Percentiles rank a stretch among this genome's conserved stretches.
Conservation (phyloP, 2,888 invertebrate genomes). For the Agrotis puta region DNA sequence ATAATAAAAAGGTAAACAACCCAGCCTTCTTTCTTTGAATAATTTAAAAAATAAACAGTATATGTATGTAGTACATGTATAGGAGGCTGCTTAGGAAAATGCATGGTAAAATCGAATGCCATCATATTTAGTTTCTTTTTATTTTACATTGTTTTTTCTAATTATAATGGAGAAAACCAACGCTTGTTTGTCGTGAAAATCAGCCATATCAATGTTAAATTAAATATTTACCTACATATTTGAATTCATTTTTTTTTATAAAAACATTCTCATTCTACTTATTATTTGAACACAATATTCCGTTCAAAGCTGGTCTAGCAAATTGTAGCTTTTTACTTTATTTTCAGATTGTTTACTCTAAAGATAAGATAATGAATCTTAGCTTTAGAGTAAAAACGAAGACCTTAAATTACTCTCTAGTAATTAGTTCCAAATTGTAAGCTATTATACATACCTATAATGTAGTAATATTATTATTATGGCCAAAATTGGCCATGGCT, state of each 20-base stretch:
- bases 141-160: neutral
- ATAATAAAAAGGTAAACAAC: neutral
- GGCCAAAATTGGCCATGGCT: too few species aligned
- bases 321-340: neutral
- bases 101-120: neutral
- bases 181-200: neutral
- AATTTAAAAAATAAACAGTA: neutral
- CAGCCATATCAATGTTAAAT: neutral
- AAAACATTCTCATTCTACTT: too few species aligned
- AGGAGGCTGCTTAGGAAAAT: neutral
- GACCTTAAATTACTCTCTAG: too few species aligned
- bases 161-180: neutral
- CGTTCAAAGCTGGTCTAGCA: neutral
- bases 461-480: too few species aligned
- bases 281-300: neutral
- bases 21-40: too few species aligned
- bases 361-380: too few species aligned
- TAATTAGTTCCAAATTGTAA: too few species aligned
- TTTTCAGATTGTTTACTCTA: neutral
- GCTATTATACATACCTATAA: too few species aligned
- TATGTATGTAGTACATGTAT: too few species aligned
- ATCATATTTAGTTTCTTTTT: neutral
- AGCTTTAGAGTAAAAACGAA: too few species aligned
- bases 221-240: neutral
- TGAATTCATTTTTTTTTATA: neutral